Base-by-base conservation (phyloP, 1,140 invertebrate genomes). In the Pteromalus puparum region DNA sequence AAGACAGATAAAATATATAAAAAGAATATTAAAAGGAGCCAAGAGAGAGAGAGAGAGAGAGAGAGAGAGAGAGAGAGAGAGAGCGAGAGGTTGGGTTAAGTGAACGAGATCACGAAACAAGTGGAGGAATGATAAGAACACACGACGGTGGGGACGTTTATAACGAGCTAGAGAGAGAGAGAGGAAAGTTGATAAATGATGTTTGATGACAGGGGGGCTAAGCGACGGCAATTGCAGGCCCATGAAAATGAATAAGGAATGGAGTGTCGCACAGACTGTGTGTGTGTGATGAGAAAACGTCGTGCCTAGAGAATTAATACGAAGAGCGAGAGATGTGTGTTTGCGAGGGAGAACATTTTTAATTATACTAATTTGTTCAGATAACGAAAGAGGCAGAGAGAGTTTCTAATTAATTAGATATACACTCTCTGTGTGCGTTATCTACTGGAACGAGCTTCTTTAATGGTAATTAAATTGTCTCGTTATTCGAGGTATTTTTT, bases 51-150 rank as follows among this genome's bases (percentile, higher is more conserved):
- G 78, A 30, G 53, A 13, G 68, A 30, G 30, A 65, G 53, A 5
- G 30, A 34, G 30, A 34, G 30, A 30, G 30, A 34, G 78, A 30
- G 30, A 5, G 30, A 34, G 30, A 34, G 30, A 30, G 30, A 34
- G 78, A 30, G 53, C 24, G 68, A 30, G 30, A 65, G 53, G 48
- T 53, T 26, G 38, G 38, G 82, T 30, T 83, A 83, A 76, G 81
- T 82, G 73, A 76, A 67, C 72, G 81, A 82, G 80, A 75, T 82
- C 81, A 82, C 81, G 73, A 82, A 82, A 82, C 72, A 76, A 76
- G 48, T 70, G 12, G 28, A 24, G 68, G 34, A 48, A 53, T 72
- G 79, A 72, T 81, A 81, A 73, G 79, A 12, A 73, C 68, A 72
- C 75, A 30, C 65, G 34, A 12, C 30, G 30, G 30, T 5, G 13